A percentile compares a stretch with the other conserved stretches of the same genome.
These are phyloP conservation scores for Trypoxylon attenuatum DNA, from an alignment of 2,888 invertebrate genomes.

Conservation along the genomic window DNA sequence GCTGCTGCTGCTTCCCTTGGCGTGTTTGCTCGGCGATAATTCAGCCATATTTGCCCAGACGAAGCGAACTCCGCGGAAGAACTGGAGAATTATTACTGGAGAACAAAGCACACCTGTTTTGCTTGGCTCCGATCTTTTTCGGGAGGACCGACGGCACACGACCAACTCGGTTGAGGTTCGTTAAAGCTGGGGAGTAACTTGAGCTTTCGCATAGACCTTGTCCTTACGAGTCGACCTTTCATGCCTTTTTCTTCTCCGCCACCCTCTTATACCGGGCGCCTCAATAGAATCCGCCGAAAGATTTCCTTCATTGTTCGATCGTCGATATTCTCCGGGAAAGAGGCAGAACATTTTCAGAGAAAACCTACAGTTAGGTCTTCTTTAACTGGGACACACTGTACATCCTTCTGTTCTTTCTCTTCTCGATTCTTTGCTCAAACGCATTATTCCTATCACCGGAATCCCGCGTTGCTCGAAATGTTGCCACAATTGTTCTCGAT, in stretches of 20 bases:
- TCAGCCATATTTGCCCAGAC: constrained; percentile 54
- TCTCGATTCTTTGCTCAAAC: too few relatives aligned
- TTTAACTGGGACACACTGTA: too few relatives aligned
- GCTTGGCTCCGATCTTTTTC: constrained; percentile 14
- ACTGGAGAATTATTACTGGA: constrained; percentile 38
- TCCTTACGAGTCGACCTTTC: background rate
- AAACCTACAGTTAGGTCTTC: too few relatives aligned
- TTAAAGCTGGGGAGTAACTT: background rate
- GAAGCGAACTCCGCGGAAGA: constrained; percentile 36
- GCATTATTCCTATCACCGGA: background rate
- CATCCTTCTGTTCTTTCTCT: too few relatives aligned
- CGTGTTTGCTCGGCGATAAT: constrained; percentile 49
- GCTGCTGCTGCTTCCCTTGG: constrained; percentile 21
- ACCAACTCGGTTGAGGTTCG: background rate
- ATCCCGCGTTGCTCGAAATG: background rate
- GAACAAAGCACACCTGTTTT: constrained; percentile 42
- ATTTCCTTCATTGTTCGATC: too few relatives aligned
- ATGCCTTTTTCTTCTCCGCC: too few relatives aligned
- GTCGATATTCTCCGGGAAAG: too few relatives aligned
- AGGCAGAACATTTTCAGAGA: too few relatives aligned
- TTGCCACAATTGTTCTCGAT: background rate
- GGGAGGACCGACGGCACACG: background rate
- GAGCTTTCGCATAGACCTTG: background rate
- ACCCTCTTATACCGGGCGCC: too few relatives aligned
- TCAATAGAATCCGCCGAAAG: too few relatives aligned